Conservation (phyloP, 2,797 vertebrate species). For the Eptatretus atami region DNA sequence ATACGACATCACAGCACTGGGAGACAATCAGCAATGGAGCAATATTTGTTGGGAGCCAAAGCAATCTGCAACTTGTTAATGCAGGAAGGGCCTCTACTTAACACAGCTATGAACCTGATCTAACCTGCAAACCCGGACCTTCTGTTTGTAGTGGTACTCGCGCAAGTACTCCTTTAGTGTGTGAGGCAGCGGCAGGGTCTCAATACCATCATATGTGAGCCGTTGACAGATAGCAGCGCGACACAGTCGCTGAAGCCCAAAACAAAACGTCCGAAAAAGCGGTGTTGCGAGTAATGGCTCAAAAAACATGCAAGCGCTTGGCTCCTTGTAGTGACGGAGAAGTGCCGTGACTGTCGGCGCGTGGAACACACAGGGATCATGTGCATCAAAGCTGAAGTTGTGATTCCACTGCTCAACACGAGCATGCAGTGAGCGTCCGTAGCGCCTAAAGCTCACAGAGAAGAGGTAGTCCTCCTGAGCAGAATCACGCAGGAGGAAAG, state of each 20-base stretch:
- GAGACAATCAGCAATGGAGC: too few species aligned
- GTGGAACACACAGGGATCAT: slow-evolving; percentile 74
- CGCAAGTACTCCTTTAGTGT: slow-evolving; percentile 56
- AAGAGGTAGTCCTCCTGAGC: slow-evolving; percentile 85
- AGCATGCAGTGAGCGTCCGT: slow-evolving; percentile 70
- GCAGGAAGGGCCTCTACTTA: too few species aligned
- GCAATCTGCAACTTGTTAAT: too few species aligned
- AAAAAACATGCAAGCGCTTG: slow-evolving; percentile 72
- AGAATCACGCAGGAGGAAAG: slow-evolving; percentile 61
- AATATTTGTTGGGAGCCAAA: too few species aligned
- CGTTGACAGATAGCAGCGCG: slow-evolving; percentile 53
- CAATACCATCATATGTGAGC: slow-evolving; percentile 51
- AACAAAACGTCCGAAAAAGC: slow-evolving; percentile 56
- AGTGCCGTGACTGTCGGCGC: slow-evolving; percentile 60
- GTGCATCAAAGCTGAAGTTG: slow-evolving; percentile 79
- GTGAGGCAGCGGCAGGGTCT: slow-evolving; percentile 35
- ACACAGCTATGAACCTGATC: slow-evolving; percentile 12
- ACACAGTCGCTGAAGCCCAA: slow-evolving; percentile 62
- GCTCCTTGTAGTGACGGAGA: slow-evolving; percentile 67
- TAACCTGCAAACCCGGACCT: slow-evolving; percentile 29
- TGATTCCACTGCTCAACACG: slow-evolving; percentile 80
- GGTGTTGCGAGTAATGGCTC: slow-evolving; percentile 67
- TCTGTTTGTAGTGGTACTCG: slow-evolving; percentile 72
- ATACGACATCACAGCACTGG: too few species aligned
- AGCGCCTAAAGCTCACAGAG: slow-evolving; percentile 76